Percentiles rank a stretch among this genome's conserved stretches.
Evolutionary conservation across 2,113 vertebrate species (phyloP).

Genomic region (Podarcis muralis): DNA sequence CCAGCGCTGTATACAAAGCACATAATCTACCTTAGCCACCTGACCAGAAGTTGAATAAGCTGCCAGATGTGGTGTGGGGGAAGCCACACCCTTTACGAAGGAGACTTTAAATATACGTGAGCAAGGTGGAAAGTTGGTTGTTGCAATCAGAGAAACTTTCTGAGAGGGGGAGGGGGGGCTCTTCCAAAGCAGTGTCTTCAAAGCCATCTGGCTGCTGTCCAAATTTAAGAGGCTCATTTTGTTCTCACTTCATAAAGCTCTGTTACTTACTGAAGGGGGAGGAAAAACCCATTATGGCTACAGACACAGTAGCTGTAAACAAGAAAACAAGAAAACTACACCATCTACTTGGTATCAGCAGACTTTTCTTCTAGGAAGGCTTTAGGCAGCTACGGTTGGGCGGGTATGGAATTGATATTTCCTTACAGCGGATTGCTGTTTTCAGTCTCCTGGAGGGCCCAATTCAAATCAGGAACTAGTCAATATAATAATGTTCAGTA

Average conservation of each 20-base stretch:
- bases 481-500: too few relatives aligned
- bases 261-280: constrained; percentile 31
- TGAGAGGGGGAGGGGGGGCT: constrained; percentile 39
- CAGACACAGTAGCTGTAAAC: constrained; percentile 17
- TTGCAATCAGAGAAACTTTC: constrained; percentile 33
- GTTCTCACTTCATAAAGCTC: constrained; percentile 35
- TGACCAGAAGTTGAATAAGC: neutral
- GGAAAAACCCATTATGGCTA: neutral
- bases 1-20: too few relatives aligned
- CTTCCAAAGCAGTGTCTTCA: constrained; percentile 43
- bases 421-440: too few relatives aligned
- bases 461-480: too few relatives aligned
- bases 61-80: neutral
- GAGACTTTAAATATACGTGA: neutral
- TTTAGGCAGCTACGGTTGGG: too few relatives aligned
- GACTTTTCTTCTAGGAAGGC: neutral
- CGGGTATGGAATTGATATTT: too few relatives aligned
- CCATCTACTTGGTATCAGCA: neutral
- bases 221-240: constrained; percentile 40
- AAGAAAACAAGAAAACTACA: neutral
- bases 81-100: constrained; percentile 3
- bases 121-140: constrained; percentile 18
- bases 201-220: constrained; percentile 44
- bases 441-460: too few relatives aligned
- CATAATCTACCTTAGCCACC: neutral